A percentile compares a stretch with the other conserved stretches of the same genome.
These are phyloP conservation scores for Gallinago paraguaiae DNA, from an alignment of 2,113 vertebrate species.

Conservation along the genomic window DNA sequence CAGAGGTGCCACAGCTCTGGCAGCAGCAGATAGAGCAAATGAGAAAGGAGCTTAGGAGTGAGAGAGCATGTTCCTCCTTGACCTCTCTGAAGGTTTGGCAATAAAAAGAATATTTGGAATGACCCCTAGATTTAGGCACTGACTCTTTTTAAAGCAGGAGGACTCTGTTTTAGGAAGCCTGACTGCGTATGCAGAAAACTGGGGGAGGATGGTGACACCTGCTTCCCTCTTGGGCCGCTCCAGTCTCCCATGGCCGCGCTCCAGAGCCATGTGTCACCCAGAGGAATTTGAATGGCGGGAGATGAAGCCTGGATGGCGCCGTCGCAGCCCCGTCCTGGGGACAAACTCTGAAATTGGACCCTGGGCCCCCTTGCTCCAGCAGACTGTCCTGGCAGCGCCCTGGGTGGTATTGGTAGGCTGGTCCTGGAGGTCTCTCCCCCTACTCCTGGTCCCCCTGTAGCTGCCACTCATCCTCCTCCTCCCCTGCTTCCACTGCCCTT, in stretches of 20 bases:
- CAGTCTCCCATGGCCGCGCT: not conserved
- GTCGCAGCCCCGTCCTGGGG: fast-evolving
- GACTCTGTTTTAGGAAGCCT: not conserved
- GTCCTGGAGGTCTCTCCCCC: not conserved
- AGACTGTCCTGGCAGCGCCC: not conserved
- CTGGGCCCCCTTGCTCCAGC: not conserved
- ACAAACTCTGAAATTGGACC: not conserved
- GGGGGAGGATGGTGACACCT: not conserved
- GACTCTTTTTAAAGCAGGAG: not conserved
- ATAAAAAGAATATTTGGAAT: not conserved
- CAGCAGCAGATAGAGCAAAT: not conserved
- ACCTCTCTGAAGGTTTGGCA: not conserved
- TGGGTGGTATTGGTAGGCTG: not conserved
- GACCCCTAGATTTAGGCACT: not conserved
- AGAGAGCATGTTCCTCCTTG: not conserved
- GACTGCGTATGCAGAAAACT: not conserved
- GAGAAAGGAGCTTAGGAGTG: not conserved
- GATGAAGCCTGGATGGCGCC: not conserved
- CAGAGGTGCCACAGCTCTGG: not conserved
- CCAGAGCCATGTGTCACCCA: not conserved
- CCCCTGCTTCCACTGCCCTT: not conserved
- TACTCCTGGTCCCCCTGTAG: not conserved
- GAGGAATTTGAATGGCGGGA: not conserved
- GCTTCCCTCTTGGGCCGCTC: not conserved
- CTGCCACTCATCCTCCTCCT: not conserved